Evolutionary conservation across 2,888 invertebrate species (phyloP), one percentile per base, ranked within the genome.

Genomic region (Cataglyphis albicans): DNA sequence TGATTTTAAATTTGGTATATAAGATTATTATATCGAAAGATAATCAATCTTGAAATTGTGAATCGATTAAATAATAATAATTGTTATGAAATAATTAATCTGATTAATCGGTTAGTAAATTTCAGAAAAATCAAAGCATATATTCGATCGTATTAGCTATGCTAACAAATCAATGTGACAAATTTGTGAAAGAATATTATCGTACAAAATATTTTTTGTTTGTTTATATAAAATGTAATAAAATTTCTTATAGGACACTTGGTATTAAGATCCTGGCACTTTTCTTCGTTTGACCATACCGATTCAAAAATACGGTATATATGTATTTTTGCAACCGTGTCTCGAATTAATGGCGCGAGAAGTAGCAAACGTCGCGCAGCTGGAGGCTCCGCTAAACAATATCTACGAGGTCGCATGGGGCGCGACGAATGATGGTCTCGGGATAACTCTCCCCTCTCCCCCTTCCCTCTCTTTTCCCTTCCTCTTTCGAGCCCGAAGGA

Each of bases 321-420:
- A 5, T 32, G 21, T 15, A 18, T 35, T 75, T 75, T 48, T 44
- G 65, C 35, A 65, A 75, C 9, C 18, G 32, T 32, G 48, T 38
- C 67, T 55, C n/a, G 29, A 15, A 41, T 70, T 78, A 44, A 41
- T 57, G 59, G 70, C 32, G 70, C 41, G 78, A 41, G 44, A 59
- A 32, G 59, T 44, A 78, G 57, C 12, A 18, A 70, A 57, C 44
- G 44, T 41, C 25, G 70, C 72, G 48, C 78, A 80, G 78, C 78
- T 80, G 78, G 72, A 80, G 35, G 7, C 12, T 70, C 15, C 18
- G 21, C 32, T 44, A 38, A 35, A 68, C 35, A 35, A 59, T 44
- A n/a, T 44, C 32, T 55, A 59, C 1, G 44, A 18, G 9, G 44
- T 9, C 67, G 67, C 44, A 67, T 55, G 52, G 25, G 18, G 67